Conservation (phyloP, 2,888 invertebrate genomes). For the Meta bourneti region DNA sequence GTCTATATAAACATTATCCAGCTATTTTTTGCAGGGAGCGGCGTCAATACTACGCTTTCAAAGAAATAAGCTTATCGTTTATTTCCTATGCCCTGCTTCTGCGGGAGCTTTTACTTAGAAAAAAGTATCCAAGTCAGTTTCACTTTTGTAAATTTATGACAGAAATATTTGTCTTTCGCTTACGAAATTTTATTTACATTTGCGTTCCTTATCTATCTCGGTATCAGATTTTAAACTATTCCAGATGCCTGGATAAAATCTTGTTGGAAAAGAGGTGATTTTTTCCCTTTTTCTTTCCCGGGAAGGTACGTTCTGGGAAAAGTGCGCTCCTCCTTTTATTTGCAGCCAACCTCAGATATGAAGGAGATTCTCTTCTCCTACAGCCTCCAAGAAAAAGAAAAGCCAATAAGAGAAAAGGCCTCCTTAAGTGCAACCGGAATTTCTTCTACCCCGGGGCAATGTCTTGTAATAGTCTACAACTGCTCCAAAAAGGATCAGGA, state of each 20-base stretch:
- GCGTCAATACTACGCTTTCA: constrained; percentile 66
- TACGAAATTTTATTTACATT: constrained; percentile 65
- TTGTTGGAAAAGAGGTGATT: constrained; percentile 8
- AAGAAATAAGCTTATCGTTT: constrained; percentile 64
- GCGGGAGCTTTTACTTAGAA: constrained; percentile 42
- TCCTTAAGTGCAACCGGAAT: not conserved
- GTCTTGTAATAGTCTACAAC: not conserved
- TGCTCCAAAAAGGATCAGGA: not conserved
- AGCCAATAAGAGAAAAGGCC: constrained; percentile 26
- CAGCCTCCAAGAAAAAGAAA: not conserved
- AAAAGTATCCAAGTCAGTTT: constrained; percentile 26
- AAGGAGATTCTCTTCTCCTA: not conserved
- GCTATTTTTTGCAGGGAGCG: constrained; percentile 46
- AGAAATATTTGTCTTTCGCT: constrained; percentile 57
- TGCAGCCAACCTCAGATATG: not conserved
- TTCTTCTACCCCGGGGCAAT: not conserved
- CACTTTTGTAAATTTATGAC: constrained; percentile 26
- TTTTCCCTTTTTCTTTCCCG: not conserved
- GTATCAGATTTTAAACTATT: constrained; percentile 58
- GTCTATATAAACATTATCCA: constrained; percentile 57
- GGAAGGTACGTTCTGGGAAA: not conserved
- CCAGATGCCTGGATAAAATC: constrained; percentile 55
- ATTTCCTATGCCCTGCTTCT: constrained; percentile 20
- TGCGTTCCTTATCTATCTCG: constrained; percentile 8
- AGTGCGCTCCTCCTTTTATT: not conserved